Evolutionary conservation across 2,113 vertebrate genomes (phyloP).

Genomic region (Isichthys henryi): DNA sequence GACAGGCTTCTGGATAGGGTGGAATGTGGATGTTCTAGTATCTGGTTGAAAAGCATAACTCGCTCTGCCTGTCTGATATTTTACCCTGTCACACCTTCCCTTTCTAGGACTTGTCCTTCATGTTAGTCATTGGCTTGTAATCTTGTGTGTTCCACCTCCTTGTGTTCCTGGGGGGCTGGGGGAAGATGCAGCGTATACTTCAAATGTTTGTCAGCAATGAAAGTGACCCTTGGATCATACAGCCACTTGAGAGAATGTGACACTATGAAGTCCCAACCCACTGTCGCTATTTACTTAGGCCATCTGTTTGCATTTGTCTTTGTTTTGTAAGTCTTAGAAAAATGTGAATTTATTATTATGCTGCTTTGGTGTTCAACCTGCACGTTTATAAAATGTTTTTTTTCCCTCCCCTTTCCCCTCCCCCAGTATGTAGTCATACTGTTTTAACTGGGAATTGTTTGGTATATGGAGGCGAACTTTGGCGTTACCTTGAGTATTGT

Average conservation of each 20-base stretch:
- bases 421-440: not conserved
- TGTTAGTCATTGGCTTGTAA: not conserved
- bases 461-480: not conserved
- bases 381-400: not conserved
- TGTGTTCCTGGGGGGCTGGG: not conserved
- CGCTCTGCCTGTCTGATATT: not conserved
- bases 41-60: not conserved
- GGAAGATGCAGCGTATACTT: not conserved
- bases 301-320: not conserved
- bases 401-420: not conserved
- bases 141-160: not conserved
- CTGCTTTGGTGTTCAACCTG: not conserved
- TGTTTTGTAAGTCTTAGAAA: not conserved
- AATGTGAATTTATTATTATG: not conserved
- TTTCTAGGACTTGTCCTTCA: not conserved
- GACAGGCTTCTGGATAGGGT: not conserved
- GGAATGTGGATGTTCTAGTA: not conserved
- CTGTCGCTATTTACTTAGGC: not conserved
- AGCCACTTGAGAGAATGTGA: not conserved
- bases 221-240: not conserved
- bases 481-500: not conserved
- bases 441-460: not conserved
- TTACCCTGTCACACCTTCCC: not conserved
- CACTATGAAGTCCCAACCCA: not conserved
- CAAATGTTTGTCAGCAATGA: not conserved